Percentiles rank a stretch among this genome's conserved stretches.
These are phyloP conservation scores for Argyra leucocephala DNA, from an alignment of 2,888 invertebrate species.

Conservation along the genomic window DNA sequence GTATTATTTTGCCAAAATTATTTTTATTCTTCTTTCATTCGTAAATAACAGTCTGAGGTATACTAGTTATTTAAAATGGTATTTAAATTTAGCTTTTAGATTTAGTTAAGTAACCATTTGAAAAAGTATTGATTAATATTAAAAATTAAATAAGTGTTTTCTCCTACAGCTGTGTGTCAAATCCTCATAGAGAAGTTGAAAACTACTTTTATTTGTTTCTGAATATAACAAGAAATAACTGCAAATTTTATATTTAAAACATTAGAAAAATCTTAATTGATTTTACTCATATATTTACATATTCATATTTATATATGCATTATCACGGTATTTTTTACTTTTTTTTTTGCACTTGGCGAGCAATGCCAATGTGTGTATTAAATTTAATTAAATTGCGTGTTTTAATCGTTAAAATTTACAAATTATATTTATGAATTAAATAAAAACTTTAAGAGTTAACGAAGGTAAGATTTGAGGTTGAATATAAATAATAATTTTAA, in stretches of 20 bases:
- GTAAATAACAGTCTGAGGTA: background rate
- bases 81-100: background rate
- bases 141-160: constrained; percentile 14
- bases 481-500: constrained; percentile 22
- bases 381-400: constrained; percentile 35
- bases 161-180: constrained; percentile 22
- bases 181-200: background rate
- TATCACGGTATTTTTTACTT: background rate
- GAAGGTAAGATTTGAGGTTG: constrained; percentile 42
- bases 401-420: constrained; percentile 31
- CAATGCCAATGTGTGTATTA: constrained; percentile 42
- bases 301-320: background rate
- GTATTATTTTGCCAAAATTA: background rate
- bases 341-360: constrained; percentile 41
- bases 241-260: constrained; percentile 8
- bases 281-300: background rate
- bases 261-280: background rate
- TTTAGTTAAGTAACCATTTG: background rate
- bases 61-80: background rate
- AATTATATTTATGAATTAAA: constrained; percentile 24
- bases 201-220: background rate
- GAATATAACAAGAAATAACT: constrained; percentile 16
- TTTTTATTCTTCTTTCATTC: constrained; percentile 8
- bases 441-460: constrained; percentile 23
- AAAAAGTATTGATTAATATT: background rate